Evolutionary conservation across 2,797 vertebrate species (phyloP).

Genomic region (Aplochiton taeniatus): DNA sequence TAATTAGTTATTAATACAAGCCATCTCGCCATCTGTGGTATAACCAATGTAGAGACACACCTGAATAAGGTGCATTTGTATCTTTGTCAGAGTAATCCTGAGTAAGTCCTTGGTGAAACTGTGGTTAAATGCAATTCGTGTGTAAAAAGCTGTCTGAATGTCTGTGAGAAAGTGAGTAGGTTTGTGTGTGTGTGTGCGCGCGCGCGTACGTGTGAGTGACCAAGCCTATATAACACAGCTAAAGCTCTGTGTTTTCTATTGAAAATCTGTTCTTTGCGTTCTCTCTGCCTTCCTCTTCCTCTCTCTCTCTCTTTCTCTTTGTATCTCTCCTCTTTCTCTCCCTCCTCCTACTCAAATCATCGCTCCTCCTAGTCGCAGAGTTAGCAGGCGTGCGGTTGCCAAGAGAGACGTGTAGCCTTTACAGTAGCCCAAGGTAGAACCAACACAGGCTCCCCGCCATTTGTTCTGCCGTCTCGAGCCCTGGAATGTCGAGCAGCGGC

Average conservation of each 20-base stretch:
- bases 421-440: slow-evolving; percentile 37
- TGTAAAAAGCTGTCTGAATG: no score
- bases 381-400: slow-evolving; percentile 81
- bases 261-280: not conserved
- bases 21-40: no score
- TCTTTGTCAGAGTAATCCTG: no score
- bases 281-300: slow-evolving; percentile 22
- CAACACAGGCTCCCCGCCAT: slow-evolving; percentile 63
- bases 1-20: no score
- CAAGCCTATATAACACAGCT: slow-evolving; percentile 9
- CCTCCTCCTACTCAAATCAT: slow-evolving; percentile 14
- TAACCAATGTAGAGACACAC: no score
- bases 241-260: not conserved
- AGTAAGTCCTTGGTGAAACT: no score
- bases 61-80: no score
- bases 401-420: slow-evolving; percentile 82
- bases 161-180: slow-evolving; percentile 11
- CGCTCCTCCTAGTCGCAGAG: slow-evolving; percentile 63
- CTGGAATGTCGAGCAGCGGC: slow-evolving; percentile 88
- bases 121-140: no score
- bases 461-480: slow-evolving; percentile 52
- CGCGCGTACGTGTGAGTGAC: no score
- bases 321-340: slow-evolving; percentile 20
- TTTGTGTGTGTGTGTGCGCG: slow-evolving; percentile 1
- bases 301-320: not conserved